Conservation (phyloP, 2,113 vertebrate genomes). For the Tetrao urogallus region DNA sequence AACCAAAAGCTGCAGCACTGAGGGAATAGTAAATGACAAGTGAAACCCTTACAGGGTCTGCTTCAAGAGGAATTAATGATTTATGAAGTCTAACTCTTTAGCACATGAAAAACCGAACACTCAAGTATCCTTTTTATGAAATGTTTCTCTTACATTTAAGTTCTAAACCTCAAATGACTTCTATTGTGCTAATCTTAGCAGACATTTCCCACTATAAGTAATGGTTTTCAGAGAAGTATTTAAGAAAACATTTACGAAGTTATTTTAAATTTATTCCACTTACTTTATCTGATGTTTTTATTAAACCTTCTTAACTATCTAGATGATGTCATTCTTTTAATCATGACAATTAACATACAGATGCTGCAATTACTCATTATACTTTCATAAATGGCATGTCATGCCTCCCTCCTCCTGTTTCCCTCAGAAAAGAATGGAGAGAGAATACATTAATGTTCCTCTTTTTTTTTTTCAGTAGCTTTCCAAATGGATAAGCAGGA, state of each 20-base stretch:
- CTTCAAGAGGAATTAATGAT: not conserved
- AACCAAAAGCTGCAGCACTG: not conserved
- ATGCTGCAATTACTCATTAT: not conserved
- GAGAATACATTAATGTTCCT: not conserved
- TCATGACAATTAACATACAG: not conserved
- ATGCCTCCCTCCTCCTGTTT: not conserved
- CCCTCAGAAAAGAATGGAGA: not conserved
- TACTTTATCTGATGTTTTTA: not conserved
- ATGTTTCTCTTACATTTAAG: not conserved
- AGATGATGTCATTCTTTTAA: not conserved
- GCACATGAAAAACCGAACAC: not conserved
- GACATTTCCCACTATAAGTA: not conserved
- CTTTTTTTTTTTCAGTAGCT: not conserved
- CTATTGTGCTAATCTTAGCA: not conserved
- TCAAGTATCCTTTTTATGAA: not conserved
- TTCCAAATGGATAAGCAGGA: not conserved
- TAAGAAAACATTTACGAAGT: not conserved
- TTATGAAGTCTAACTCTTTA: not conserved
- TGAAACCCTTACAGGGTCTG: not conserved
- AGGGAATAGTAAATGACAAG: not conserved
- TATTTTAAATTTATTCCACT: not conserved
- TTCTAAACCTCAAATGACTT: not conserved
- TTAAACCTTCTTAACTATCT: not conserved
- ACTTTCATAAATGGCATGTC: not conserved
- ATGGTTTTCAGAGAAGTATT: not conserved